Conservation (phyloP, 2,113 vertebrate species). For the Anser cygnoides region DNA sequence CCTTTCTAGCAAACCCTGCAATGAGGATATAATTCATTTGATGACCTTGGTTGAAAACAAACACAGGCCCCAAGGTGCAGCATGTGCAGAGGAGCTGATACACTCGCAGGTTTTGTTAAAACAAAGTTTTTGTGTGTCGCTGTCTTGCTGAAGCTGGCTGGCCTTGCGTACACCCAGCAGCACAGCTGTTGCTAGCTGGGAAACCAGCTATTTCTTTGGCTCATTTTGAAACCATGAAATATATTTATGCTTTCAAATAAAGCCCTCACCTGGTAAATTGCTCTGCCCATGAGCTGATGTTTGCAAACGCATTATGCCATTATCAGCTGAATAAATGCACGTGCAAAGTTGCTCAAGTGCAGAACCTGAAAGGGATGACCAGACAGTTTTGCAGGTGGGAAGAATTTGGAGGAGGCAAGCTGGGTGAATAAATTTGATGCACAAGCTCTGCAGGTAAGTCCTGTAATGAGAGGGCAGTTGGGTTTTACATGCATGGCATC, state of each 20-base stretch:
- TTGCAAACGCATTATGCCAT: not conserved
- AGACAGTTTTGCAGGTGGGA: not conserved
- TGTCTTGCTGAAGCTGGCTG: constrained; percentile 4
- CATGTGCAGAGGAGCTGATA: constrained; percentile 42
- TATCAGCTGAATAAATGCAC: not conserved
- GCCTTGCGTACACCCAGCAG: not conserved
- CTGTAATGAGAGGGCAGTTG: not conserved
- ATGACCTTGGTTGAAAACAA: constrained; percentile 68
- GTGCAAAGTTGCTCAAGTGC: not conserved
- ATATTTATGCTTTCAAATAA: not conserved
- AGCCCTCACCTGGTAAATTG: not conserved
- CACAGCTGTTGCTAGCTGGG: not conserved
- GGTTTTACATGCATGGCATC: not conserved
- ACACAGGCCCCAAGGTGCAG: constrained; percentile 39
- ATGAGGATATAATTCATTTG: constrained; percentile 52
- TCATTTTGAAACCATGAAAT: not conserved
- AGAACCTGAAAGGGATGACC: not conserved
- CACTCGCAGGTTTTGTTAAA: constrained; percentile 34
- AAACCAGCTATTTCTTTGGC: not conserved
- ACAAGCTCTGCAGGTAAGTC: not conserved
- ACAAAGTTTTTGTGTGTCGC: constrained; percentile 3
- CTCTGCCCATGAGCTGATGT: not conserved
- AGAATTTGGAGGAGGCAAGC: not conserved
- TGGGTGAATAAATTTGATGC: not conserved
- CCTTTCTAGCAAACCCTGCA: constrained; percentile 31